phyloP scores from a whole-genome alignment of 2,888 invertebrate genomes.

The Pollenia angustigena region DNA sequence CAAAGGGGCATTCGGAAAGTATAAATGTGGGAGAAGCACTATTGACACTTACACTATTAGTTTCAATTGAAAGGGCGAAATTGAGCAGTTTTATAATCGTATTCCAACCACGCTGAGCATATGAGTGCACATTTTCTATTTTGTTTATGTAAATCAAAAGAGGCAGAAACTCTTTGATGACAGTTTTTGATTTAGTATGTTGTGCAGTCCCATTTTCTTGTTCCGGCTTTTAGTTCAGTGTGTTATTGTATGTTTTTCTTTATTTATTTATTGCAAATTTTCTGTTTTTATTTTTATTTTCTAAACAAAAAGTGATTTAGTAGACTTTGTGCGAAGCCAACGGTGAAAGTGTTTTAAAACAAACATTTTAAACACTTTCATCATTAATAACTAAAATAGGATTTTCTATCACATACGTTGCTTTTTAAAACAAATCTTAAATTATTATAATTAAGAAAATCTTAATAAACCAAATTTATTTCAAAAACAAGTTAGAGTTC shows the following conservation, averaged over 20 bases:
- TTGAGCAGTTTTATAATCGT: conserved; percentile 36
- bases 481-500: no score
- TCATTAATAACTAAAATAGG: background rate
- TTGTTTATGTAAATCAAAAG: background rate
- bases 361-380: no score
- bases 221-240: conserved; percentile 46
- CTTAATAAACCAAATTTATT: no score
- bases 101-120: conserved; percentile 22
- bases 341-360: background rate
- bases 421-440: no score
- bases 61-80: conserved; percentile 57
- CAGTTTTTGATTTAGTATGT: conserved; percentile 33
- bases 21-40: conserved; percentile 22
- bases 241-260: conserved; percentile 36
- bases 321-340: background rate
- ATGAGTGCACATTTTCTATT: background rate
- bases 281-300: conserved; percentile 72
- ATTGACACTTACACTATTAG: conserved; percentile 29
- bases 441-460: no score
- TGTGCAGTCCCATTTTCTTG: conserved; percentile 9
- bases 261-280: conserved; percentile 26
- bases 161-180: conserved; percentile 11
- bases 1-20: background rate
- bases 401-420: no score
- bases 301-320: conserved; percentile 40